Evolutionary conservation across 2,888 invertebrate species (phyloP), one percentile per base, ranked within the genome.

Genomic region (Tortrix viridana): DNA sequence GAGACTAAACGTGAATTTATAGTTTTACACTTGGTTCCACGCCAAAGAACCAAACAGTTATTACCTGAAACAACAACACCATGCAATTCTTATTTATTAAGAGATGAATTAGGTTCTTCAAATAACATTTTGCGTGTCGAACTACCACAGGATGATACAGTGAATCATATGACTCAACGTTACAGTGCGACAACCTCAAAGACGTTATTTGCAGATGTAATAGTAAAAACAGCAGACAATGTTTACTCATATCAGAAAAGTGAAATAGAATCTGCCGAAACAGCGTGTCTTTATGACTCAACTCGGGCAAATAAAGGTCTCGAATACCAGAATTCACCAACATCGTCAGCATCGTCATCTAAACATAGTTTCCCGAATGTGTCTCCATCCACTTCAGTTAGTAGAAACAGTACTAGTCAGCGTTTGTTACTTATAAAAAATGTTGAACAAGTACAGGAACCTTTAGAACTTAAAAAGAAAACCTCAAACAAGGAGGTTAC

Each of bases 1-100:
- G 41, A 20, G 7, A 22, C 53, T 5, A 38, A 53, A 41, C 53
- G 22, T 20, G 22, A 53, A 20, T 53, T 53, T 9, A 53, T 41
- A 2, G 41, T 53, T 41, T 41, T 20, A 22, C 53, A 53, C 16
- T 19, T 53, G 22, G 22, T 22, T 9, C 53, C 53, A 41, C n/a
- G 41, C 38, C 9, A 14, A 9, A 41, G 22, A 9, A 38, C 12
- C 2, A 6, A 38, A 1, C n/a, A n/a, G 5, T 1, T 22, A 16
- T 53, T 38, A 12, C 9, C 5, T 22, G n/a, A 22, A 7, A 12
- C 22, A 20, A 9, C 7, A 41, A 16, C 5, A 7, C 20, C 16
- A 9, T 19, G 5, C 2, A 12, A 20, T 4, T 14, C 20, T 47
- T 14, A 2, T 20, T 14, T 14, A 6, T 3, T 19, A 6, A 6